Conservation (phyloP, 2,888 invertebrate genomes). For the Gonocerus acuteangulatus region DNA sequence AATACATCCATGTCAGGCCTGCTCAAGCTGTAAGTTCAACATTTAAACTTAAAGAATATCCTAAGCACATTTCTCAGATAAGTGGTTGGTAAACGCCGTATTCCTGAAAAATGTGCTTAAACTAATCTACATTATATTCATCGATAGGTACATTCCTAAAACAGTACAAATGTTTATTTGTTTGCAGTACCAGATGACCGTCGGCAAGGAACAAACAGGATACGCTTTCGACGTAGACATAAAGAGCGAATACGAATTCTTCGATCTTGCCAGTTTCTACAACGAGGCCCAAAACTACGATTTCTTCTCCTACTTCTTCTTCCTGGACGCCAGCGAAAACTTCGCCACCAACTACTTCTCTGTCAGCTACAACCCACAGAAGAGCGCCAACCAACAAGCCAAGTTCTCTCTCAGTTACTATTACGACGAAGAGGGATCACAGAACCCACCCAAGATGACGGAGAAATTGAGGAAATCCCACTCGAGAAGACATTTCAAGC, state of each 20-base stretch:
- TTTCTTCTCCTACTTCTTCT: conserved; percentile 38
- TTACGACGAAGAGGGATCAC: conserved; percentile 27
- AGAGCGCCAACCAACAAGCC: conserved; percentile 47
- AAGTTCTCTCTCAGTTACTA: conserved; percentile 44
- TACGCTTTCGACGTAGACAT: conserved; percentile 50
- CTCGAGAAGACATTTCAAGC: background rate
- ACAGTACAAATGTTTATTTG: background rate
- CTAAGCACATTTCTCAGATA: too few species aligned
- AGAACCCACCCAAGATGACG: background rate
- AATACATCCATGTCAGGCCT: conserved; percentile 37
- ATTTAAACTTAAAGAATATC: too few species aligned
- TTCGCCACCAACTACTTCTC: conserved; percentile 47
- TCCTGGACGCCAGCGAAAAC: conserved; percentile 43
- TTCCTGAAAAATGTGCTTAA: too few species aligned
- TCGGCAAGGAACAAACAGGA: conserved; percentile 45
- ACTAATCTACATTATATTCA: background rate
- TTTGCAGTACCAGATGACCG: conserved; percentile 30
- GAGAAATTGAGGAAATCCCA: background rate
- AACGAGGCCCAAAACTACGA: conserved; percentile 40
- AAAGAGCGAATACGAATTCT: conserved; percentile 49
- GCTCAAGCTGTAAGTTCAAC: conserved; percentile 21
- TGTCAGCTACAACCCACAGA: conserved; percentile 48
- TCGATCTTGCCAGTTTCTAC: conserved; percentile 41
- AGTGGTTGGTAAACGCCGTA: too few species aligned
- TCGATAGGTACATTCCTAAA: background rate